A percentile compares a stretch with the other conserved stretches of the same genome.
Evolutionary conservation across 2,888 invertebrate genomes (phyloP).

Genomic region (Acronicta leporina): DNA sequence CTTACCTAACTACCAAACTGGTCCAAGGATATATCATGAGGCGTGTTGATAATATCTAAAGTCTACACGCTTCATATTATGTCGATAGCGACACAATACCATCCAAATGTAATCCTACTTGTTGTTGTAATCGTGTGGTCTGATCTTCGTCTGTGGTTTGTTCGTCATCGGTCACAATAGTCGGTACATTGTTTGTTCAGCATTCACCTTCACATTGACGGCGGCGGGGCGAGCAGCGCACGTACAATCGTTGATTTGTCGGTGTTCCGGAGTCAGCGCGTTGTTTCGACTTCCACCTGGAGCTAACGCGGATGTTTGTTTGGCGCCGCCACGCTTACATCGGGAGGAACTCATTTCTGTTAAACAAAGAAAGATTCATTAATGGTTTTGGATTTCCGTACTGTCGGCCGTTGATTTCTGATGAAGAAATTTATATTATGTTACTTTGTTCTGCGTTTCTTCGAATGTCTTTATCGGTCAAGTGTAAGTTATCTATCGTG

Average conservation of each 20-base stretch:
- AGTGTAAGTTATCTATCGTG: too few species aligned
- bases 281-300: constrained; percentile 5
- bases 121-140: background rate
- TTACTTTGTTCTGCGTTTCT: too few species aligned
- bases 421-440: too few species aligned
- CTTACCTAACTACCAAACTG: too few species aligned
- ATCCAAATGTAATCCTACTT: background rate
- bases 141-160: background rate
- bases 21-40: too few species aligned
- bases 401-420: too few species aligned
- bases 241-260: constrained; percentile 17
- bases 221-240: background rate
- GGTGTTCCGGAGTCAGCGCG: constrained; percentile 15
- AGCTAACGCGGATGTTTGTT: constrained; percentile 1
- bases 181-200: constrained; percentile 6
- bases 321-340: background rate
- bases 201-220: constrained; percentile 21
- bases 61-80: too few species aligned
- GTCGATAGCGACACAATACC: background rate
- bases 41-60: too few species aligned
- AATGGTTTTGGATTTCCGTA: too few species aligned
- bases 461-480: too few species aligned
- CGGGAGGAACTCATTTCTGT: background rate
- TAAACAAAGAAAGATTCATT: too few species aligned
- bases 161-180: constrained; percentile 1